Evolutionary conservation across 2,113 vertebrate species (phyloP).

Genomic region (Cebidichthys violaceus): DNA sequence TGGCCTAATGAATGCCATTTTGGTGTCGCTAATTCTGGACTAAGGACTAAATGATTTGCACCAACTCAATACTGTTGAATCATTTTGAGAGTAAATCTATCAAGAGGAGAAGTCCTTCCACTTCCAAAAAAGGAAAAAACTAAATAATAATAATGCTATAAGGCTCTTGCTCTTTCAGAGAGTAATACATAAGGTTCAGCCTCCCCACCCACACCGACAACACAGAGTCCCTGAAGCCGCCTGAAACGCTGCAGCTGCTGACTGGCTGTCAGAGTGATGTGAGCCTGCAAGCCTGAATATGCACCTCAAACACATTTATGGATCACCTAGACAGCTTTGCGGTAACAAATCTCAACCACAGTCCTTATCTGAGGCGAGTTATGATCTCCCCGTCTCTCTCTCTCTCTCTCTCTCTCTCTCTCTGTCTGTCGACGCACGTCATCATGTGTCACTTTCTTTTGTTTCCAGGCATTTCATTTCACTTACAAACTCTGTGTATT

Average conservation of each 20-base stretch:
- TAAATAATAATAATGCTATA: background rate
- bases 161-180: background rate
- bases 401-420: no score
- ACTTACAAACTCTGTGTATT: background rate
- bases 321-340: conserved; percentile 15
- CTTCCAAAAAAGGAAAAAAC: background rate
- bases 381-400: background rate
- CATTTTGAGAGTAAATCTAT: background rate
- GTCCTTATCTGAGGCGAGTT: background rate
- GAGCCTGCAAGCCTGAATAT: background rate
- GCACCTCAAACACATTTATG: background rate
- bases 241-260: conserved; percentile 5
- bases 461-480: conserved; percentile 17
- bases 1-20: no score
- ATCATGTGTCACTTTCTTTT: conserved; percentile 5
- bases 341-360: conserved; percentile 10
- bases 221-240: background rate
- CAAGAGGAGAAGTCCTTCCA: background rate
- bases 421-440: no score
- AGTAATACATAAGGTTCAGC: background rate
- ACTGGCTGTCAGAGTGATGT: conserved; percentile 1
- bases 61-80: background rate
- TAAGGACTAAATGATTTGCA: background rate
- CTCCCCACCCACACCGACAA: background rate
- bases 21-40: no score